Percentiles rank a stretch among this genome's conserved stretches.
Conservation (phyloP, 2,797 vertebrate genomes). For the Propithecus perrieri region DNA sequence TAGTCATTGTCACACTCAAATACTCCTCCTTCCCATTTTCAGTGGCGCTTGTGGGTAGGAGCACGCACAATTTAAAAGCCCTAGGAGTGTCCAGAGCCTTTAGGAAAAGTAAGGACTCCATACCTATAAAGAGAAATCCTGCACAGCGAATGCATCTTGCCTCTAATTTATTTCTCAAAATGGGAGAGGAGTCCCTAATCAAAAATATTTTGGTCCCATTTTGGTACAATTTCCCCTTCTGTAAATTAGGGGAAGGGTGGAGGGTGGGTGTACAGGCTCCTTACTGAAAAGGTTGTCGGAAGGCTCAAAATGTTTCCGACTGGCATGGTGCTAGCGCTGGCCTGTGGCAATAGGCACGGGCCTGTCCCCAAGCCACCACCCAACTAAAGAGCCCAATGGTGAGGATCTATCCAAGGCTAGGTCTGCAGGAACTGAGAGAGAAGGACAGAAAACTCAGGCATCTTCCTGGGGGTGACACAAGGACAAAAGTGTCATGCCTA, state of each 20-base stretch:
- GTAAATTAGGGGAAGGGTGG: neutral
- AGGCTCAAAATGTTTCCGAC: neutral
- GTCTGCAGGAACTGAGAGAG: neutral
- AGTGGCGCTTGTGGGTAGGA: neutral
- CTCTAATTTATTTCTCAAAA: neutral
- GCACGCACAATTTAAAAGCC: neutral
- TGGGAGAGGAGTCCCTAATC: neutral
- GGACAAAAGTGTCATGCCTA: neutral
- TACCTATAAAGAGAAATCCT: neutral
- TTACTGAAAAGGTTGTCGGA: neutral
- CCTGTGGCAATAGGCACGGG: neutral
- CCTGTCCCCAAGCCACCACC: neutral
- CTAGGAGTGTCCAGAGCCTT: neutral
- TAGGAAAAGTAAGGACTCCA: neutral
- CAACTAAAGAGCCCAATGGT: neutral
- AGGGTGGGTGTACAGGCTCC: neutral
- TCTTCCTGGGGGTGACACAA: neutral
- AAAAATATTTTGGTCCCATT: neutral
- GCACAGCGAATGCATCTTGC: neutral
- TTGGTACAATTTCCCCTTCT: neutral
- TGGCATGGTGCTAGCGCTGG: fast-evolving
- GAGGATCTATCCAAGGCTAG: too few relatives aligned
- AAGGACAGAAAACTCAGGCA: neutral
- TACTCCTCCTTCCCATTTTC: neutral
- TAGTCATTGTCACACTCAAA: neutral